Conservation (phyloP, 2,888 invertebrate genomes). For the Scaptomyza reducta region DNA sequence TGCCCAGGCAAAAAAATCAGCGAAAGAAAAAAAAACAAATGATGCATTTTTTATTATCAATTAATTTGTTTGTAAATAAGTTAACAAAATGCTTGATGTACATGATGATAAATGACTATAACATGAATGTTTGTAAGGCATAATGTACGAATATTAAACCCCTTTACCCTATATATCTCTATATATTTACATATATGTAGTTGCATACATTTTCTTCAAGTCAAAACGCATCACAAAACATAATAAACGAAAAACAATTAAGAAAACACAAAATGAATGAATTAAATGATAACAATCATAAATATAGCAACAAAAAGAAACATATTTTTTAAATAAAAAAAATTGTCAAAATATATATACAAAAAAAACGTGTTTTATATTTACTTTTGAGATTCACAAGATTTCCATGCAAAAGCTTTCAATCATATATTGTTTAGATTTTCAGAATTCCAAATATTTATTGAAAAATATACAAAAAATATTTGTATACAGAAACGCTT, state of each 20-base stretch:
- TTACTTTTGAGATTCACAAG: background rate
- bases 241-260: slow-evolving; percentile 21
- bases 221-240: slow-evolving; percentile 48
- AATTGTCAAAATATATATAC: slow-evolving; percentile 36
- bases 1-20: slow-evolving; percentile 58
- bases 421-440: background rate
- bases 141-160: slow-evolving; percentile 38
- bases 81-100: slow-evolving; percentile 69
- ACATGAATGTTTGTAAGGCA: slow-evolving; percentile 38
- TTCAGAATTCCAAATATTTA: too few species aligned
- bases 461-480: background rate
- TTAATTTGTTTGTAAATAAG: slow-evolving; percentile 76
- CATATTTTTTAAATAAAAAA: slow-evolving; percentile 56
- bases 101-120: slow-evolving; percentile 56
- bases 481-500: background rate
- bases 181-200: slow-evolving; percentile 25
- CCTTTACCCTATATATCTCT: slow-evolving; percentile 29
- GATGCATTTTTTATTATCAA: slow-evolving; percentile 73
- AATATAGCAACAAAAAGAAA: slow-evolving; percentile 9
- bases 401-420: background rate
- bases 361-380: background rate
- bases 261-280: slow-evolving; percentile 47
- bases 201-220: slow-evolving; percentile 61
- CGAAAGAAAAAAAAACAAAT: slow-evolving; percentile 24
- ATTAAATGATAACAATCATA: slow-evolving; percentile 41